Conservation (phyloP, 2,113 vertebrate species). For the Sturnus vulgaris region DNA sequence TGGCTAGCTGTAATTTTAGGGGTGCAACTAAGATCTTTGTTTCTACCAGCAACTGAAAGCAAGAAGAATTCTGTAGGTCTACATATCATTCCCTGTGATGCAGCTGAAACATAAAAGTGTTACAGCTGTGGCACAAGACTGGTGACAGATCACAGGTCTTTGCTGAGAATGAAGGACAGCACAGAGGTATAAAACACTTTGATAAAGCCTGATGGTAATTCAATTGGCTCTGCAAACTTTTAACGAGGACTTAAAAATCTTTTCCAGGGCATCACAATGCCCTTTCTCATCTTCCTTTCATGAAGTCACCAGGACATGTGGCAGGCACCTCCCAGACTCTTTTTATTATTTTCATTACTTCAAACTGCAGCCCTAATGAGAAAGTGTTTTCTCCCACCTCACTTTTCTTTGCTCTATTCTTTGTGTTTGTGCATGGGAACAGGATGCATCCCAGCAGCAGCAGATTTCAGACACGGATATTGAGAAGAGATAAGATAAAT, state of each 20-base stretch:
- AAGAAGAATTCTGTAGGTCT: background rate
- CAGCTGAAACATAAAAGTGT: fast-evolving
- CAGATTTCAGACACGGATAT: background rate
- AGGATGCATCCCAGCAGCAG: background rate
- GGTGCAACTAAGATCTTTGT: background rate
- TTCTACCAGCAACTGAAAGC: background rate
- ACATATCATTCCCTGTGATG: background rate
- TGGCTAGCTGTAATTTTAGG: background rate
- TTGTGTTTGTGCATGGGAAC: background rate
- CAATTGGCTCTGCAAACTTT: background rate
- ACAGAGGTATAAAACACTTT: background rate
- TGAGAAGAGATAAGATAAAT: conserved; percentile 29
- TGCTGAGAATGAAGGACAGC: background rate
- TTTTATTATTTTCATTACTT: background rate
- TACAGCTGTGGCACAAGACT: fast-evolving
- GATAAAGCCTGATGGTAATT: background rate
- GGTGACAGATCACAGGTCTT: background rate
- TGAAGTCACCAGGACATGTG: background rate
- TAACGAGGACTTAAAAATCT: background rate
- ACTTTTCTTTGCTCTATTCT: background rate
- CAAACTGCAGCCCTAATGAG: background rate
- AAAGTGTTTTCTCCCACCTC: background rate
- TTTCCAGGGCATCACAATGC: background rate
- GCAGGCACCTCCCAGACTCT: background rate
- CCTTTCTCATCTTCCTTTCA: background rate